phyloP scores from a whole-genome alignment of 1,140 invertebrate genomes.

The Bombus sylvicola region DNA sequence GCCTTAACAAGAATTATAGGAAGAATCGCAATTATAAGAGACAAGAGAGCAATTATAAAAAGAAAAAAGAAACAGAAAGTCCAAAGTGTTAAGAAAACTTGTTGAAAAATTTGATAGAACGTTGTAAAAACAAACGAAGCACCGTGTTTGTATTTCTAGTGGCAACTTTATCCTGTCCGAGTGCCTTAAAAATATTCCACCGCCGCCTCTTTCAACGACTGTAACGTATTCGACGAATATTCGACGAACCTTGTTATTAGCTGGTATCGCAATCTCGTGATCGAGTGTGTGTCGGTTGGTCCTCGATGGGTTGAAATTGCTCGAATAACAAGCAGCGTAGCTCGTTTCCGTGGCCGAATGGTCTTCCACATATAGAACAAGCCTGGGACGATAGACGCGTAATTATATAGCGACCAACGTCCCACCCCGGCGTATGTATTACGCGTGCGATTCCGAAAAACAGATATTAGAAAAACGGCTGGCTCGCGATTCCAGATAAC shows the following conservation, averaged over 20 bases:
- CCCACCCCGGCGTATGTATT: slow-evolving; percentile 31
- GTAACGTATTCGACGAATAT: slow-evolving; percentile 21
- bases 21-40: slow-evolving; percentile 79
- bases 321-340: slow-evolving; percentile 46
- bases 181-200: not conserved
- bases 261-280: slow-evolving; percentile 45
- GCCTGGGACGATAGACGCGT: slow-evolving; percentile 39
- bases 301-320: slow-evolving; percentile 47
- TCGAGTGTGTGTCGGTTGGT: slow-evolving; percentile 42
- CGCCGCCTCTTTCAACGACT: not conserved
- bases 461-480: slow-evolving; percentile 29
- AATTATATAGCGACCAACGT: slow-evolving; percentile 54
- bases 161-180: not conserved
- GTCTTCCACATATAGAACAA: slow-evolving; percentile 47
- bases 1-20: slow-evolving; percentile 82
- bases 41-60: slow-evolving; percentile 6
- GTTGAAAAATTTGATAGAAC: not conserved
- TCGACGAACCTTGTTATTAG: slow-evolving; percentile 18
- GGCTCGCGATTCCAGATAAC: slow-evolving; percentile 41
- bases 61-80: not conserved
- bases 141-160: not conserved
- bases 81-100: not conserved
- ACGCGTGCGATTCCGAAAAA: slow-evolving; percentile 30
- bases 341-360: slow-evolving; percentile 47
- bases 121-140: not conserved